These are phyloP conservation scores for Tortricodes alternella DNA, from an alignment of 2,888 invertebrate genomes.

Conservation along the genomic window DNA sequence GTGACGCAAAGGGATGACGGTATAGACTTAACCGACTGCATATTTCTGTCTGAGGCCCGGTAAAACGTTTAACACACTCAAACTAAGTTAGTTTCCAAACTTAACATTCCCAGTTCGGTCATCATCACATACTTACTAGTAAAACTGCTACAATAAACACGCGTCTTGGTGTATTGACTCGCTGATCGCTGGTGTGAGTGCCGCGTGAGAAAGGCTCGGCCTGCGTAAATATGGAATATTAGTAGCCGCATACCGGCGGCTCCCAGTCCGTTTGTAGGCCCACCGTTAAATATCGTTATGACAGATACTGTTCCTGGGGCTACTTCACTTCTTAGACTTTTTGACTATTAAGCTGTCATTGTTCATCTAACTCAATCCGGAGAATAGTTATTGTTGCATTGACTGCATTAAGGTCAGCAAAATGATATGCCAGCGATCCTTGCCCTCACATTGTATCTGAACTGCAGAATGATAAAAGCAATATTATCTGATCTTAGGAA, in stretches of 20 bases:
- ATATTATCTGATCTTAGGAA: slow-evolving; percentile 25
- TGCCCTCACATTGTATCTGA: slow-evolving; percentile 22
- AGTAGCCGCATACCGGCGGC: slow-evolving; percentile 41
- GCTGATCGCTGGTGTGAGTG: slow-evolving; percentile 51
- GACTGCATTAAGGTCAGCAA: slow-evolving; percentile 1
- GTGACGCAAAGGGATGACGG: slow-evolving; percentile 60
- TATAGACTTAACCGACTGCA: slow-evolving; percentile 43
- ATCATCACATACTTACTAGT: slow-evolving; percentile 40
- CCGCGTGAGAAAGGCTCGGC: slow-evolving; percentile 67
- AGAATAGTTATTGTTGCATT: background rate
- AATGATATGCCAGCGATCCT: slow-evolving; percentile 5
- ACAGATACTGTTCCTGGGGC: slow-evolving; percentile 23
- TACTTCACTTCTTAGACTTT: background rate
- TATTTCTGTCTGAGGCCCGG: slow-evolving; percentile 49
- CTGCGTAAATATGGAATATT: slow-evolving; percentile 66
- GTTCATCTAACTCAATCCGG: background rate
- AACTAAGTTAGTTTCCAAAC: slow-evolving; percentile 15
- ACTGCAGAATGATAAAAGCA: slow-evolving; percentile 18
- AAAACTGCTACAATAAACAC: slow-evolving; percentile 66
- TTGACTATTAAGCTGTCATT: background rate
- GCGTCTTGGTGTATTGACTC: slow-evolving; percentile 55
- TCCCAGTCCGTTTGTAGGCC: slow-evolving; percentile 41
- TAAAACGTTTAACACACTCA: slow-evolving; percentile 15
- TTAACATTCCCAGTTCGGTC: slow-evolving; percentile 29
- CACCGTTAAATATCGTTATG: slow-evolving; percentile 30